These are phyloP conservation scores for Astur gentilis DNA, from an alignment of 2,113 vertebrate species.

Conservation along the genomic window DNA sequence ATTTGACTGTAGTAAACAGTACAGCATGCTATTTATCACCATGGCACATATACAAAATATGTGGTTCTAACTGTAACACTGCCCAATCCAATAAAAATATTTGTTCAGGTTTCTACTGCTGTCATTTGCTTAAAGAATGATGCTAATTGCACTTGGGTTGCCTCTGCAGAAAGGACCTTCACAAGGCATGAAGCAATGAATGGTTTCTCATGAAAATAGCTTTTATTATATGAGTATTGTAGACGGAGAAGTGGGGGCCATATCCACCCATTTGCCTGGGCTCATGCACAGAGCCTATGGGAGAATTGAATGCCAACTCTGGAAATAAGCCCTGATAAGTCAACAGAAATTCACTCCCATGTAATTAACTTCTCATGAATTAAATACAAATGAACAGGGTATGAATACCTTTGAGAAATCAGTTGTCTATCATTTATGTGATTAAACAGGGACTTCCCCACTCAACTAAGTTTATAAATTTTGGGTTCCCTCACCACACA, in stretches of 20 bases:
- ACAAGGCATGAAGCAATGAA: neutral
- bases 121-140: neutral
- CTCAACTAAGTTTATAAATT: neutral
- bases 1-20: neutral
- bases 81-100: neutral
- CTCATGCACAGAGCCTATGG: neutral
- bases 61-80: neutral
- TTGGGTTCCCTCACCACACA: neutral
- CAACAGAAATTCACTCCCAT: constrained; percentile 31
- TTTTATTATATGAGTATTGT: neutral
- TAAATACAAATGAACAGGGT: constrained; percentile 32
- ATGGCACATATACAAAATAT: neutral
- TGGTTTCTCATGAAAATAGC: neutral
- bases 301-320: neutral
- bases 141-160: neutral
- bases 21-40: neutral
- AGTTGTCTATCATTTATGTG: neutral
- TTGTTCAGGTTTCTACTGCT: neutral
- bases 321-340: constrained; percentile 28
- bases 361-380: constrained; percentile 31
- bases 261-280: neutral
- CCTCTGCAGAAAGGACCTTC: neutral
- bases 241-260: neutral
- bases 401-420: constrained; percentile 21
- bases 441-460: neutral